Conservation (phyloP, 92 coral and sea anemone genomes). For the Zoanthus gigantus region DNA sequence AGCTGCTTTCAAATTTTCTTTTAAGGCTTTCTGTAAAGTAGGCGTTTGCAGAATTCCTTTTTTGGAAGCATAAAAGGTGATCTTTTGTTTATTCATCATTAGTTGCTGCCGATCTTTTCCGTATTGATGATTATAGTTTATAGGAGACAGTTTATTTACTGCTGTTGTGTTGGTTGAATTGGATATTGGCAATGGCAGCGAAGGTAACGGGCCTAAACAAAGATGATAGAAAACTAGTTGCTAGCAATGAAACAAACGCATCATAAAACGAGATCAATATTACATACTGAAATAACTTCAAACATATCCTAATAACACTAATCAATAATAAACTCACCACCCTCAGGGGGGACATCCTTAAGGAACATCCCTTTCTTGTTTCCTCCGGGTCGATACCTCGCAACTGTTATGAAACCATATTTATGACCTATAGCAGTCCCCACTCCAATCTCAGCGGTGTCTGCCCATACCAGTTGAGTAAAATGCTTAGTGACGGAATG, state of each 20-base stretch:
- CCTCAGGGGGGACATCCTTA: constrained; percentile 83
- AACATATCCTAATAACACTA: not conserved
- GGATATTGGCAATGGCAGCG: not conserved
- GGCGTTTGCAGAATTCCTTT: not conserved
- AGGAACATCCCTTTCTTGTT: constrained; percentile 73
- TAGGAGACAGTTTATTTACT: not conserved
- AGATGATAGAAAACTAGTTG: not conserved
- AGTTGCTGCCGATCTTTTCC: not conserved
- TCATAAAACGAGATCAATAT: not conserved
- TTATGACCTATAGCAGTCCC: constrained; percentile 95
- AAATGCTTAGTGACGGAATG: constrained; percentile 81
- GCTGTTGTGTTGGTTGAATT: not conserved
- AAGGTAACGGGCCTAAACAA: constrained; percentile 15
- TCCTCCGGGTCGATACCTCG: constrained; percentile 89
- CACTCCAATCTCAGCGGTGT: constrained; percentile 91
- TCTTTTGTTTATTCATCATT: not conserved
- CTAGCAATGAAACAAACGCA: not conserved
- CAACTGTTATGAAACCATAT: constrained; percentile 94
- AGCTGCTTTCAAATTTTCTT: not conserved
- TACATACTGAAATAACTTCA: not conserved
- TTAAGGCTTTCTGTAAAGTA: not conserved
- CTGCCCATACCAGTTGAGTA: constrained; percentile 90
- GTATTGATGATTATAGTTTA: not conserved
- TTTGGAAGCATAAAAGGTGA: not conserved
- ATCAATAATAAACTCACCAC: not conserved